phyloP scores from a whole-genome alignment of 2,113 vertebrate genomes.

The Aptenodytes patagonicus region DNA sequence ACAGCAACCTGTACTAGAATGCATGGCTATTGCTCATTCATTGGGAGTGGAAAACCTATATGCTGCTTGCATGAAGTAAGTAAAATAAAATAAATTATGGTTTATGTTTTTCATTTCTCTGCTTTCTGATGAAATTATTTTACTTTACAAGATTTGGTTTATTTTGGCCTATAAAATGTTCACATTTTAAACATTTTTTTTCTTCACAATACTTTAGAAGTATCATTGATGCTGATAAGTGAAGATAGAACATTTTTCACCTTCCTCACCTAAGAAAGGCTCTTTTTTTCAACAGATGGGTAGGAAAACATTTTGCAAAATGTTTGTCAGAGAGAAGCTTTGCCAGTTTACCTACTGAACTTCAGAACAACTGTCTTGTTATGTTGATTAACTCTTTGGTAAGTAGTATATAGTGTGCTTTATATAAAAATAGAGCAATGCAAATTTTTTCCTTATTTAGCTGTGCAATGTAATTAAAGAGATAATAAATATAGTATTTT shows the following conservation, averaged over 20 bases:
- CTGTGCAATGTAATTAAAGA: not conserved
- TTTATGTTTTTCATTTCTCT: not conserved
- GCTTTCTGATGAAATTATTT: conserved; percentile 9
- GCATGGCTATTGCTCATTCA: conserved; percentile 87
- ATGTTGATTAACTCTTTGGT: conserved; percentile 85
- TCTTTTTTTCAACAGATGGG: conserved; percentile 80
- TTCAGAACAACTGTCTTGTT: conserved; percentile 85
- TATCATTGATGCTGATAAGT: not conserved
- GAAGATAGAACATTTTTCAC: not conserved
- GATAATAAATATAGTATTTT: not conserved
- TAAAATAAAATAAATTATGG: conserved; percentile 11
- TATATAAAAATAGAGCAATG: not conserved
- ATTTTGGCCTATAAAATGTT: not conserved
- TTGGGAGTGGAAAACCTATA: conserved; percentile 84
- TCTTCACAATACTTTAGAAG: not conserved
- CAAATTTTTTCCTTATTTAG: not conserved
- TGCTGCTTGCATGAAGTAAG: conserved; percentile 87
- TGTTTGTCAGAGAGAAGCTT: conserved; percentile 92
- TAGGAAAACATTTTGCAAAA: conserved; percentile 88
- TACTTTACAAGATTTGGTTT: not conserved
- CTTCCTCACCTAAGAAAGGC: conserved; percentile 18
- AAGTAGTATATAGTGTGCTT: conserved; percentile 58
- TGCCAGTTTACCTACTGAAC: conserved; percentile 82
- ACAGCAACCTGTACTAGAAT: conserved; percentile 84
- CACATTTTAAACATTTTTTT: conserved; percentile 2